Evolutionary conservation across 2,888 invertebrate species (phyloP), one percentile per base, ranked within the genome.

Genomic region (Cephalotes varians): DNA sequence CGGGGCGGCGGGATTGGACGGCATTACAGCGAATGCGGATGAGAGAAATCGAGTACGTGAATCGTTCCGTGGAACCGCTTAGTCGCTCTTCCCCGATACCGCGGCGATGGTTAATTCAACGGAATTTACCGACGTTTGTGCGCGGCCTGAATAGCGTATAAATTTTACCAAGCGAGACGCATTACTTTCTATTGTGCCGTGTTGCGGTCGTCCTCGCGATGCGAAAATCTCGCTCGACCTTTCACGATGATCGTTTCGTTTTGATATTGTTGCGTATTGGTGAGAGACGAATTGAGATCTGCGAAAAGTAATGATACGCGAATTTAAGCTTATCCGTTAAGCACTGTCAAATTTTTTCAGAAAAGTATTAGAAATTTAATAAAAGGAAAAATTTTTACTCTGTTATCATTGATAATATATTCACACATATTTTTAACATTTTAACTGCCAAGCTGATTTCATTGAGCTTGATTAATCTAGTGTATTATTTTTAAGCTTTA

Each of bases 111-210:
- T 79, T 79, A 79, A 79, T 79, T 79, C 77, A 79, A 79, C 77
- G 69, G 69, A 79, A 79, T 79, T 79, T 79, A 79, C 77, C 77
- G 77, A 79, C 77, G 77, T 79, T 79, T 79, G 77, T 79, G 77
- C 69, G 77, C 77, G 69, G 77, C 56, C 34, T 79, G 77, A 79
- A 79, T 79, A 79, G 77, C 77, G 69, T 79, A 79, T 79, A 79
- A 79, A 79, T 79, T 79, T 79, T 79, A 79, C 77, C 69, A 69
- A 69, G 77, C 69, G 77, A 79, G 69, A 79, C 69, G 77, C 77
- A 79, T 79, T 79, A 79, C 77, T 79, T 79, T 79, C 77, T 79
- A 79, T 79, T 79, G 77, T 79, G 77, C 77, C 44, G 69, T 79
- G 69, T 79, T 69, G 77, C 77, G 56, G 77, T 77, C 44, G 69